Conservation (phyloP, 1,140 invertebrate genomes). For the Hycleus phaleratus region DNA sequence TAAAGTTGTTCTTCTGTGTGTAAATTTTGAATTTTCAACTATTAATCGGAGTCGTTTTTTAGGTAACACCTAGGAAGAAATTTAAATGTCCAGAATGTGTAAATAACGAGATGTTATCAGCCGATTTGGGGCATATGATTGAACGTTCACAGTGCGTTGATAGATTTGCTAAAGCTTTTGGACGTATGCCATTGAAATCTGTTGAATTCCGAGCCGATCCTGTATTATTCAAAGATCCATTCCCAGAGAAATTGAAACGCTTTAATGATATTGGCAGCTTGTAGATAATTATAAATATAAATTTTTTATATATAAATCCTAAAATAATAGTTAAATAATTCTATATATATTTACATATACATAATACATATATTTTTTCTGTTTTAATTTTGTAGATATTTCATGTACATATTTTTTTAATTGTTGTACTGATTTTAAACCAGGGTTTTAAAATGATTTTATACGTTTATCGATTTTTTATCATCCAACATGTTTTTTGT, state of each 20-base stretch:
- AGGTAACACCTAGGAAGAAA: conserved; percentile 95
- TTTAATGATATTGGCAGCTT: conserved; percentile 89
- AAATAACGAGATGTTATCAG: conserved; percentile 90
- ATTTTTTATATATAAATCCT: neutral
- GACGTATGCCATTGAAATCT: conserved; percentile 77
- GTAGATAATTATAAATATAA: conserved; percentile 43
- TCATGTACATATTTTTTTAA: conserved; percentile 18
- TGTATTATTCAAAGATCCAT: conserved; percentile 83
- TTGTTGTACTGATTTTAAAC: conserved; percentile 23
- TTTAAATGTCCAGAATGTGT: conserved; percentile 95
- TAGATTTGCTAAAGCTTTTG: conserved; percentile 74
- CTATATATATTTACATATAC: neutral
- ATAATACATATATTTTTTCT: conserved; percentile 4
- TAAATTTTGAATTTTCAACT: neutral
- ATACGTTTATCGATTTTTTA: conserved; percentile 17
- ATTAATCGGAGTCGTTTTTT: conserved; percentile 24
- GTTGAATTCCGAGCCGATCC: conserved; percentile 94
- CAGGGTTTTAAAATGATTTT: conserved; percentile 25
- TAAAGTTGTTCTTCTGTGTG: conserved; percentile 53
- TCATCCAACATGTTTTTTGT: conserved; percentile 9
- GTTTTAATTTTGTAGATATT: conserved; percentile 5
- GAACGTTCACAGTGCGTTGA: conserved; percentile 90
- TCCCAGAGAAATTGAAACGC: conserved; percentile 78
- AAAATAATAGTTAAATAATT: neutral
- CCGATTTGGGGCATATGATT: conserved; percentile 87